Conservation (phyloP, 2,797 vertebrate species). For the Pangasius macronema region DNA sequence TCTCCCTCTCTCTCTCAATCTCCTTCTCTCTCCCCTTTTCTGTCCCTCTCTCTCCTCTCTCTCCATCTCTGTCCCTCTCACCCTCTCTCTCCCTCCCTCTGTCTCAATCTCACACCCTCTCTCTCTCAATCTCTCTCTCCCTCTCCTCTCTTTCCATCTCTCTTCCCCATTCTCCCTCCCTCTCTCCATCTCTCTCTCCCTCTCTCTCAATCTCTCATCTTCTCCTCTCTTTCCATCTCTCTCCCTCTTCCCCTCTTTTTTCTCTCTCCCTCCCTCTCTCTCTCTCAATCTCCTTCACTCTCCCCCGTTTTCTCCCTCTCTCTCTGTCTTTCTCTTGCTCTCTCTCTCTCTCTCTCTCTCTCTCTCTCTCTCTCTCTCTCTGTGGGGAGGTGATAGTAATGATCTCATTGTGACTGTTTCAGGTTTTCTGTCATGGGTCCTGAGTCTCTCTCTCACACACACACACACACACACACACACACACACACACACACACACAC, state of each 20-base stretch:
- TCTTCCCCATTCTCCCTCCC: background rate
- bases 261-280: background rate
- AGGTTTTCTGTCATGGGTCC: slow-evolving; percentile 33
- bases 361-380: background rate
- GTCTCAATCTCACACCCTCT: too few relatives aligned
- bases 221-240: slow-evolving; percentile 9
- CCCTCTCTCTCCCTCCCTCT: accelerated
- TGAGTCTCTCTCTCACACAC: background rate
- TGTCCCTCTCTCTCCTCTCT: slow-evolving; percentile 30
- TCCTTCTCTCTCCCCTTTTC: background rate
- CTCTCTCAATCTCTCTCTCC: too few relatives aligned
- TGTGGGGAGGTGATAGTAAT: slow-evolving; percentile 25
- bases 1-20: background rate
- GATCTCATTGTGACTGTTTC: slow-evolving; percentile 40
- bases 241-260: background rate
- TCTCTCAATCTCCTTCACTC: too few relatives aligned
- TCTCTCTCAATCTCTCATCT: too few relatives aligned
- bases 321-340: too few relatives aligned
- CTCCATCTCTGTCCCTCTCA: background rate
- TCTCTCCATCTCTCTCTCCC: background rate
- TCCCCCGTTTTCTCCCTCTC: too few relatives aligned
- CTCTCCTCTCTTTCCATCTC: background rate
- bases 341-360: background rate
- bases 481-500: background rate
- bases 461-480: background rate